A percentile compares a stretch with the other conserved stretches of the same genome.
phyloP scores from a whole-genome alignment of 2,797 vertebrate genomes.

The Syngnathus rostellatus region DNA sequence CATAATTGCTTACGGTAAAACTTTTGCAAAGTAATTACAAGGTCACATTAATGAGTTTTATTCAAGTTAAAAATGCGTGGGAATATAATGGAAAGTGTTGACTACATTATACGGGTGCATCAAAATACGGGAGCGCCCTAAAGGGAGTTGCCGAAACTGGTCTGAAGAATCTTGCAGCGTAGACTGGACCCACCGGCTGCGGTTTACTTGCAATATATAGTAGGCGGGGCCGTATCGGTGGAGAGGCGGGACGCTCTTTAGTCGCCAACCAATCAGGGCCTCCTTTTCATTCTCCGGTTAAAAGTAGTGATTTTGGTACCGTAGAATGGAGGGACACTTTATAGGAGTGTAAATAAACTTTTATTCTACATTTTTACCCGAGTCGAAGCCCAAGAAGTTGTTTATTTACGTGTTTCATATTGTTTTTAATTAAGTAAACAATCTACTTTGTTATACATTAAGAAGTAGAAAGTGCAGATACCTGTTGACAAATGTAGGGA shows the following conservation, averaged over 20 bases:
- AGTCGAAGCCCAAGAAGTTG: too few relatives aligned
- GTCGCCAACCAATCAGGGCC: background rate
- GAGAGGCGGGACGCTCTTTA: background rate
- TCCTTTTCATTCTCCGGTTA: background rate
- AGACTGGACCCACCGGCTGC: background rate
- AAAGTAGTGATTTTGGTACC: too few relatives aligned
- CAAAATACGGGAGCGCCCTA: background rate
- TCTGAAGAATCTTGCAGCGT: background rate
- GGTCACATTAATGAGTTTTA: background rate
- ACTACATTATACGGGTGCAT: background rate
- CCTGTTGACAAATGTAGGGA: too few relatives aligned
- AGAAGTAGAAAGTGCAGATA: too few relatives aligned
- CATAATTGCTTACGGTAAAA: conserved; percentile 16
- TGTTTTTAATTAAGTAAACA: too few relatives aligned
- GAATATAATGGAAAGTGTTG: background rate
- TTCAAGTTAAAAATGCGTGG: background rate
- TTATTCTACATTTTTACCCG: too few relatives aligned
- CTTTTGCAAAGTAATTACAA: background rate
- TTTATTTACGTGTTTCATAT: too few relatives aligned
- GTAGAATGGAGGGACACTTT: too few relatives aligned
- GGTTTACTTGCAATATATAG: background rate
- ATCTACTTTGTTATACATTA: too few relatives aligned
- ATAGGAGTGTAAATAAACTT: too few relatives aligned
- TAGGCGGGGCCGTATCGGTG: background rate
- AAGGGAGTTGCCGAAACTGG: background rate